Evolutionary conservation across 2,113 vertebrate species (phyloP).

Genomic region (zebrafish (Danio rerio)): DNA sequence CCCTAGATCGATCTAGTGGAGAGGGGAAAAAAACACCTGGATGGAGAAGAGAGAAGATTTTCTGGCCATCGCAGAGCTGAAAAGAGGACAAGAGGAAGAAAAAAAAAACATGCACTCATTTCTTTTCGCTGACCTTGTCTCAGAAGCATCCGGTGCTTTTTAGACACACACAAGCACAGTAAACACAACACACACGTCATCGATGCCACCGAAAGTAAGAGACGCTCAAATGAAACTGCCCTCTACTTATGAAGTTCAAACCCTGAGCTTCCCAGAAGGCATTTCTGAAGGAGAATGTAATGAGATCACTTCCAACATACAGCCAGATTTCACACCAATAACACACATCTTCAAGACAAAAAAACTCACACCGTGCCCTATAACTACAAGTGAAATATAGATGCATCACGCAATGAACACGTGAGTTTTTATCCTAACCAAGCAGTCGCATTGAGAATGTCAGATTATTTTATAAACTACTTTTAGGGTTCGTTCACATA

Average conservation of each 20-base stretch:
- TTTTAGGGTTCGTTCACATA: too few species aligned
- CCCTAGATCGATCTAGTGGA: slow-evolving; percentile 40
- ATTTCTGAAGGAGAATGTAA: not conserved
- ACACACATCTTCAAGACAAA: not conserved
- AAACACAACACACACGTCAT: slow-evolving; percentile 16
- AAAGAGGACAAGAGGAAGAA: slow-evolving; percentile 13
- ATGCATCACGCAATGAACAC: too few species aligned
- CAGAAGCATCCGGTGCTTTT: not conserved
- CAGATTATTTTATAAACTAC: too few species aligned
- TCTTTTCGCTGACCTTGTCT: slow-evolving; percentile 32
- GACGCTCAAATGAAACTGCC: not conserved
- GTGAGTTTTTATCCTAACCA: too few species aligned
- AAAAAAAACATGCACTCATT: slow-evolving; percentile 22
- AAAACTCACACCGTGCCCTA: not conserved
- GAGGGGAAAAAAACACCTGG: slow-evolving; percentile 29
- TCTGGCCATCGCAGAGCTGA: slow-evolving; percentile 8
- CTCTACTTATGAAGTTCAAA: slow-evolving; percentile 10
- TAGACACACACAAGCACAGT: not conserved
- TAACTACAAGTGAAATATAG: too few species aligned
- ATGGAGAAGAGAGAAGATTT: slow-evolving; percentile 28
- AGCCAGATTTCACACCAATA: not conserved
- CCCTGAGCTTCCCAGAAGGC: slow-evolving; percentile 8
- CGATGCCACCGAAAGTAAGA: not conserved
- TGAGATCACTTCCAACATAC: slow-evolving; percentile 1
- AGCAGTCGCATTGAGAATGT: too few species aligned